Evolutionary conservation across 1,140 invertebrate genomes (phyloP).

Genomic region (Mamestra configurata): DNA sequence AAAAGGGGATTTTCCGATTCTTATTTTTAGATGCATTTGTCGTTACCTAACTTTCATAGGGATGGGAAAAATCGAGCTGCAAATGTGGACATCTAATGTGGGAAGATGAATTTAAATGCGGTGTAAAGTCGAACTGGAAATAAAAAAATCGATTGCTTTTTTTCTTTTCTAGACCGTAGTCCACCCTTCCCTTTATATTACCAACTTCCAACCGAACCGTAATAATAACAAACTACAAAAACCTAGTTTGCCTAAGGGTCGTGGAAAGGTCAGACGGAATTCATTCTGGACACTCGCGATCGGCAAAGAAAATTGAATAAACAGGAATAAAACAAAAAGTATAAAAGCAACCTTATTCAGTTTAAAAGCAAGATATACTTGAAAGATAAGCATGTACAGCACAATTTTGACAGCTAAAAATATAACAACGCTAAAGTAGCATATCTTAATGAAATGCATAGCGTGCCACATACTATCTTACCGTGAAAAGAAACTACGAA

Average conservation of each 20-base stretch:
- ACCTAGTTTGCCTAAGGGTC: constrained; percentile 27
- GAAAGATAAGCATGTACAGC: neutral
- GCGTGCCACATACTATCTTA: constrained; percentile 37
- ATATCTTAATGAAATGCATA: constrained; percentile 36
- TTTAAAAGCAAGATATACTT: neutral
- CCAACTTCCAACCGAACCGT: constrained; percentile 21
- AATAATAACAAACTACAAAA: constrained; percentile 26
- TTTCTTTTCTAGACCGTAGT: neutral
- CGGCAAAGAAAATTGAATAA: constrained; percentile 20
- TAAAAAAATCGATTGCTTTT: neutral
- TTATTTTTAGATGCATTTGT: constrained; percentile 12
- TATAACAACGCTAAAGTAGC: constrained; percentile 4
- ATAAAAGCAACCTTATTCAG: neutral
- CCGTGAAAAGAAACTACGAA: constrained; percentile 22
- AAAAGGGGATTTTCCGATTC: constrained; percentile 15
- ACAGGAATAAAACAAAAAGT: neutral
- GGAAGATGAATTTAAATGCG: too few species aligned
- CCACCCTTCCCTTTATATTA: neutral
- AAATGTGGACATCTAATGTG: neutral
- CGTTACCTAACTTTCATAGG: neutral
- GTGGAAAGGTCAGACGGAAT: constrained; percentile 17
- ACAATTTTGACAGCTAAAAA: constrained; percentile 13
- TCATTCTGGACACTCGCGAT: constrained; percentile 22
- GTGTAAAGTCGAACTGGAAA: neutral
- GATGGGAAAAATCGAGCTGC: neutral